Percentiles rank a stretch among this genome's conserved stretches.
Evolutionary conservation across 2,888 invertebrate species (phyloP).

Genomic region (Anaspis maculata): DNA sequence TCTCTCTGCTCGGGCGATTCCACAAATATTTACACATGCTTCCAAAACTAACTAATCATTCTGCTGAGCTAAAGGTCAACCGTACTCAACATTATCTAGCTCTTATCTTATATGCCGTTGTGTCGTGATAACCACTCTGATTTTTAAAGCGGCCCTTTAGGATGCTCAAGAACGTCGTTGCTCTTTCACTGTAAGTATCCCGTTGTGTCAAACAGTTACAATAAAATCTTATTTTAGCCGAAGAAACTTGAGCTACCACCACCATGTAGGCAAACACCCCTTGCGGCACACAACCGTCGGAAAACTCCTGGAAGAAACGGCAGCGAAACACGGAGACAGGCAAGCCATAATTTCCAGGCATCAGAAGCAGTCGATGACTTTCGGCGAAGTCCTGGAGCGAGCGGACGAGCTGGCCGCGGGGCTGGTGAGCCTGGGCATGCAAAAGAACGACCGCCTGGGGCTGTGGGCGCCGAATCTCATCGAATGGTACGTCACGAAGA

Average conservation of each 20-base stretch:
- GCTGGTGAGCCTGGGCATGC: slow-evolving; percentile 55
- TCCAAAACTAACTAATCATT: no score
- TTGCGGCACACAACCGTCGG: slow-evolving; percentile 50
- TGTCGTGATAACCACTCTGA: no score
- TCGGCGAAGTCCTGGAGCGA: slow-evolving; percentile 43
- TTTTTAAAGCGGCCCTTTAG: no score
- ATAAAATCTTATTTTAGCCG: no score
- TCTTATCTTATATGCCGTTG: no score
- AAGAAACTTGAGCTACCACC: slow-evolving; percentile 46
- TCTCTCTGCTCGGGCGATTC: no score
- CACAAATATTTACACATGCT: no score
- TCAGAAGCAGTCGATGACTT: slow-evolving; percentile 46
- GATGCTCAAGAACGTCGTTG: no score
- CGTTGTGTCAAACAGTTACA: no score
- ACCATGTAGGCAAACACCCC: slow-evolving; percentile 45
- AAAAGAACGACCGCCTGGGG: slow-evolving; percentile 65
- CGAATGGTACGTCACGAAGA: slow-evolving; percentile 67
- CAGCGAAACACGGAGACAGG: slow-evolving; percentile 46
- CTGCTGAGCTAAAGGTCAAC: no score
- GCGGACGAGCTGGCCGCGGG: slow-evolving; percentile 66
- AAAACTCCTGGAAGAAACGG: slow-evolving; percentile 47
- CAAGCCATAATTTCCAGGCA: slow-evolving; percentile 50
- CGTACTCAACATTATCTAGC: no score
- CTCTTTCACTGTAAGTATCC: no score
- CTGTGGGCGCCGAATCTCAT: slow-evolving; percentile 71